Conservation (phyloP, 2,113 vertebrate species). For the Cercocebus atys region DNA sequence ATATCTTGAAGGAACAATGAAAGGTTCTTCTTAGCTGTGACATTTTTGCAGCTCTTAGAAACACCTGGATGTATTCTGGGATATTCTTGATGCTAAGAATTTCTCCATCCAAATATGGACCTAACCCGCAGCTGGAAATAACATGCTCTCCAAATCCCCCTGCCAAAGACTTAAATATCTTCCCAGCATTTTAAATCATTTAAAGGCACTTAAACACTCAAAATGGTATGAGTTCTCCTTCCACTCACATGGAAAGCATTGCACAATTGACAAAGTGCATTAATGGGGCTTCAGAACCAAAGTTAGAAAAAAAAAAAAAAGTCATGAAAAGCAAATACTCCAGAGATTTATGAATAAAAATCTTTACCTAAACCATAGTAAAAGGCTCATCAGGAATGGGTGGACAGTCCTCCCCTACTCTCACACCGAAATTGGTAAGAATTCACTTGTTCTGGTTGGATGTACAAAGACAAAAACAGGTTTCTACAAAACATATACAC, state of each 20-base stretch:
- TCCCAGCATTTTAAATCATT: constrained; percentile 74
- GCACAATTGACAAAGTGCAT: constrained; percentile 59
- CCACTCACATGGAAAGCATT: constrained; percentile 65
- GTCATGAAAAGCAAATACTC: neutral
- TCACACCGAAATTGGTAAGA: neutral
- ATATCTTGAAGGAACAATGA: constrained; percentile 65
- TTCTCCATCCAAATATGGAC: constrained; percentile 48
- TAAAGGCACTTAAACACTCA: constrained; percentile 69
- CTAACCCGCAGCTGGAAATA: constrained; percentile 75
- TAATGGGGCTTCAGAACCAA: constrained; percentile 53
- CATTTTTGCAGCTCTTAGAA: constrained; percentile 63
- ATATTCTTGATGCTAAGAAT: constrained; percentile 52
- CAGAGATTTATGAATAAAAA: constrained; percentile 58
- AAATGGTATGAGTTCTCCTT: constrained; percentile 54
- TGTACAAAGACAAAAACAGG: neutral
- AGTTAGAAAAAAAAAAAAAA: neutral
- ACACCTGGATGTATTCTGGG: constrained; percentile 67
- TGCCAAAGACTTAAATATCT: constrained; percentile 72
- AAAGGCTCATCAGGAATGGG: neutral
- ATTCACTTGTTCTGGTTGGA: neutral
- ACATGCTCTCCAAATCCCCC: constrained; percentile 67
- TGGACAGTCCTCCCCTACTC: neutral
- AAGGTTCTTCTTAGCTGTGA: constrained; percentile 63
- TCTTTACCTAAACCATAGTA: constrained; percentile 14
- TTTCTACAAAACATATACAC: neutral